phyloP scores from a whole-genome alignment of 1,140 invertebrate genomes.

The Epicauta chinensis region DNA sequence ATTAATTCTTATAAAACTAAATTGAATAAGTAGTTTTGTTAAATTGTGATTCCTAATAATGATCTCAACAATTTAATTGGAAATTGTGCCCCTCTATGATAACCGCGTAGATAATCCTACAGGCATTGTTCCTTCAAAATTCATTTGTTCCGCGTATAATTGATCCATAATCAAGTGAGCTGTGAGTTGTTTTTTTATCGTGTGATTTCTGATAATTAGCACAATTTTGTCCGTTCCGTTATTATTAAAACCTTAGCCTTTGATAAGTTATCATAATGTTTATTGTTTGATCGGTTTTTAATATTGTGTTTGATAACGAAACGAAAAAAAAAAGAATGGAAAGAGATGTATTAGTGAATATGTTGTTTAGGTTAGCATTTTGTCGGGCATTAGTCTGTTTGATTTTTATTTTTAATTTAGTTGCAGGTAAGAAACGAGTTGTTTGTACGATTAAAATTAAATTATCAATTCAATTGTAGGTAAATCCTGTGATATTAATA shows the following conservation, averaged over 20 bases:
- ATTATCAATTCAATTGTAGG: slow-evolving; percentile 6
- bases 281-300: not conserved
- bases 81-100: not conserved
- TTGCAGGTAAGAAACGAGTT: slow-evolving; percentile 7
- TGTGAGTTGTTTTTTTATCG: too few species aligned
- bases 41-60: slow-evolving; percentile 16
- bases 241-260: not conserved
- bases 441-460: not conserved
- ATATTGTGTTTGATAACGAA: not conserved
- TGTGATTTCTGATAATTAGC: not conserved
- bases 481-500: slow-evolving; percentile 16
- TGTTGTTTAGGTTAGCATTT: slow-evolving; percentile 9
- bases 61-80: slow-evolving; percentile 24
- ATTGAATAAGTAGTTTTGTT: slow-evolving; percentile 29
- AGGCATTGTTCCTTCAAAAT: slow-evolving; percentile 3
- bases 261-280: slow-evolving; percentile 13
- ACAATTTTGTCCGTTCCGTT: not conserved
- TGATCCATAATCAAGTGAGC: too few species aligned
- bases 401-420: slow-evolving; percentile 2
- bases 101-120: slow-evolving; percentile 10
- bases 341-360: slow-evolving; percentile 3
- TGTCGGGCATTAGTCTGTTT: slow-evolving; percentile 4
- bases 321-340: too few species aligned
- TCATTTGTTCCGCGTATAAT: not conserved
- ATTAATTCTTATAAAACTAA: slow-evolving; percentile 27